Evolutionary conservation across 2,113 vertebrate genomes (phyloP), one percentile per base, ranked within the genome.

Genomic region (Oncorhynchus gorbuscha): DNA sequence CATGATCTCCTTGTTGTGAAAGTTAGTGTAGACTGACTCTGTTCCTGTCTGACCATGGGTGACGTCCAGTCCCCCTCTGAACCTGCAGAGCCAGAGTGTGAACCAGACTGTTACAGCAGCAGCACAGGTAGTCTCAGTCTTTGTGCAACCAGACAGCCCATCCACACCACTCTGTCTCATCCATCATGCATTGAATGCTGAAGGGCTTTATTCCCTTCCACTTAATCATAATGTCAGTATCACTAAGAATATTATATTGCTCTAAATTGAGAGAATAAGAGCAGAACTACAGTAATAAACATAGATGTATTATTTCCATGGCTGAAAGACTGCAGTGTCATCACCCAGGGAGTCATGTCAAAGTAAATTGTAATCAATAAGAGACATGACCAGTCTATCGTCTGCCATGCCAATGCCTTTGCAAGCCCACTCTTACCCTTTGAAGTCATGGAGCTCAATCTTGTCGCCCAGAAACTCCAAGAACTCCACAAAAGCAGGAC

Each of bases 1-100:
- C 97, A 99, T 98, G 86, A 99, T 96, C 93, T 99, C 97, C 90
- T 97, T 98, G 93, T 93, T 95, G 24, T 96, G 95, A 88, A 99
- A 99, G 93, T 91, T 95, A 85, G 94, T 95, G 88, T 98, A 99
- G 79, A 96, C 68, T 0, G 97, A 99, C 84, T 98, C 97, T 0
- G 91, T 95, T 82, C 97, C 97, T 0, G 97, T 99, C 91, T 99
- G 97, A 6, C 97, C 97, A 0, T 99, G 97, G 68, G 96, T 93
- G 86, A 99, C 97, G 0, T 99, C 97, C 82, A 99, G 92, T 5
- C 97, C 97, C 2, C 97, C 97, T 18, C 97, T 95, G 80, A 99
- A 99, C 79, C 97, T 98, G 90, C 1, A 73, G 61, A 70, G 55
- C 58, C 68, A 9, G 13, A 55, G 3, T 5, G 16, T 18, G 5